These are phyloP conservation scores for Tachycineta bicolor DNA, from an alignment of 2,113 vertebrate genomes.

Conservation along the genomic window DNA sequence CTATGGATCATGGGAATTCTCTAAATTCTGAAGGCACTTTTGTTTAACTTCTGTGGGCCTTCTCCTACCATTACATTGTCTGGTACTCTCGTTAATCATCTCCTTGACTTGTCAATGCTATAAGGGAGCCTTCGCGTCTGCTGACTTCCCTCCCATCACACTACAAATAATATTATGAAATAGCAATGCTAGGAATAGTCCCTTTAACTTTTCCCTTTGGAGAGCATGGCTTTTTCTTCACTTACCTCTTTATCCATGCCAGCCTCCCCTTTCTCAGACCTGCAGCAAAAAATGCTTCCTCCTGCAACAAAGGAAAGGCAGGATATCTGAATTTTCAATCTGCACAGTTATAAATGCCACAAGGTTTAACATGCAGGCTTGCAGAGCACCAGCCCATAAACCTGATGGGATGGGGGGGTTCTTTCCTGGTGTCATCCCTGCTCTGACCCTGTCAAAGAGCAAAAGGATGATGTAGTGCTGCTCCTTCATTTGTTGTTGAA, in stretches of 20 bases:
- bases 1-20: constrained; percentile 90
- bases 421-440: neutral
- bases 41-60: constrained; percentile 87
- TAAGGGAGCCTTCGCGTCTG: constrained; percentile 78
- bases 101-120: constrained; percentile 79
- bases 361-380: neutral
- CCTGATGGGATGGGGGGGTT: neutral
- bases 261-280: constrained; percentile 33
- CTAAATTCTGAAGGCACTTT: constrained; percentile 90
- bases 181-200: constrained; percentile 37
- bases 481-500: neutral
- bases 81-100: constrained; percentile 82
- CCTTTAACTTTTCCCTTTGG: constrained; percentile 33
- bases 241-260: constrained; percentile 72
- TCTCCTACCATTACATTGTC: constrained; percentile 73
- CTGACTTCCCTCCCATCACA: constrained; percentile 73
- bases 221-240: neutral
- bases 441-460: neutral
- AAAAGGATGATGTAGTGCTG: neutral
- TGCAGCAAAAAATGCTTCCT: neutral
- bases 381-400: neutral
- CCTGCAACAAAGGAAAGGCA: constrained; percentile 42
- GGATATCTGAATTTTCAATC: neutral
- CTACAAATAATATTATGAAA: constrained; percentile 69
- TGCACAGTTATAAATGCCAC: neutral